Percentiles rank a stretch among this genome's conserved stretches.
Evolutionary conservation across 1,140 invertebrate species (phyloP).

Genomic region (Hylyphantes graminicola): DNA sequence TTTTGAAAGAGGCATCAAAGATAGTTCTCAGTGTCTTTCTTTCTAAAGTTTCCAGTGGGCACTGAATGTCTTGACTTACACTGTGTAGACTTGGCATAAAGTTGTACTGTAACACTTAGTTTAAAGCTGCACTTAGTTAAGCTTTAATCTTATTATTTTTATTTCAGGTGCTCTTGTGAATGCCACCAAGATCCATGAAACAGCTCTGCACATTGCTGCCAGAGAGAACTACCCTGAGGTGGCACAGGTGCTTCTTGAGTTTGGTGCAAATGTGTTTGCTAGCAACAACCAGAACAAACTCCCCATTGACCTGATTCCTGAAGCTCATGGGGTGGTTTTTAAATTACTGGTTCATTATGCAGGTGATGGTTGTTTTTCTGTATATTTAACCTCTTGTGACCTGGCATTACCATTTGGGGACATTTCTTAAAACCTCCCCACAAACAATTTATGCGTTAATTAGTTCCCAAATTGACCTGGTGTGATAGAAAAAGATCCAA

Average conservation of each 20-base stretch:
- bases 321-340: constrained; percentile 32
- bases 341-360: constrained; percentile 27
- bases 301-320: constrained; percentile 41
- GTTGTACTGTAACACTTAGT: no score
- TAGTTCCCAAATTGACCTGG: no score
- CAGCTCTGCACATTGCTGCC: constrained; percentile 65
- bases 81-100: no score
- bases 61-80: no score
- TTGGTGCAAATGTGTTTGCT: constrained; percentile 58
- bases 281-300: constrained; percentile 58
- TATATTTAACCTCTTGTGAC: not conserved
- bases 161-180: constrained; percentile 65
- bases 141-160: no score
- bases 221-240: constrained; percentile 53
- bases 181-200: constrained; percentile 65
- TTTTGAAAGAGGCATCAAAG: no score
- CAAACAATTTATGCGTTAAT: no score
- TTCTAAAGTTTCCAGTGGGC: no score
- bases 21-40: no score
- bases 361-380: not conserved
- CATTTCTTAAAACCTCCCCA: no score
- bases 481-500: no score
- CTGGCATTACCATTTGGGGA: not conserved
- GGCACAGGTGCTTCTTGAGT: constrained; percentile 47
- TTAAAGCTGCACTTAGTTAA: no score